Percentiles rank a stretch among this genome's conserved stretches.
Conservation (phyloP, 2,113 vertebrate species). For the Nothocercus nigrocapillus region DNA sequence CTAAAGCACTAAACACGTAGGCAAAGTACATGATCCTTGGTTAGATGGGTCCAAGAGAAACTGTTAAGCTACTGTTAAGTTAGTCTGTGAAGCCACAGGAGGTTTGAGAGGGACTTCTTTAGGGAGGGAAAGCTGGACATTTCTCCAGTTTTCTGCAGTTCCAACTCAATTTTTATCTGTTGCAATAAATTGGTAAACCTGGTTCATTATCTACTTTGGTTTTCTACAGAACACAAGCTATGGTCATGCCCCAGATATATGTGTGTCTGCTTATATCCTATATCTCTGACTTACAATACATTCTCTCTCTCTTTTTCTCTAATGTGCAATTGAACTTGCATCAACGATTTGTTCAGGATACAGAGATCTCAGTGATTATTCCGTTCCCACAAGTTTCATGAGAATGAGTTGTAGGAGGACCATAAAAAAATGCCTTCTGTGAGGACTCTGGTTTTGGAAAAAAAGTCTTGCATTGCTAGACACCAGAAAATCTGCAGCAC, state of each 20-base stretch:
- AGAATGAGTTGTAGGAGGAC: background rate
- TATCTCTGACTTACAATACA: background rate
- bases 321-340: background rate
- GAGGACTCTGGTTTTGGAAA: rapidly evolving
- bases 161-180: background rate
- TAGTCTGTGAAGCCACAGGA: background rate
- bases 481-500: background rate
- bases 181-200: background rate
- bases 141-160: background rate
- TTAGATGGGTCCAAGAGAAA: background rate
- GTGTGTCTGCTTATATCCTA: background rate
- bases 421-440: background rate
- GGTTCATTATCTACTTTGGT: background rate
- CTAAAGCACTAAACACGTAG: background rate
- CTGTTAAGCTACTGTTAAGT: background rate
- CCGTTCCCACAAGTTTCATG: background rate
- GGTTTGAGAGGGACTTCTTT: background rate
- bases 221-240: background rate
- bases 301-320: rapidly evolving
- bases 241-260: background rate
- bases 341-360: background rate
- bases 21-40: background rate
- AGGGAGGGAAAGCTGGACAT: background rate
- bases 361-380: background rate
- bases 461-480: background rate